A percentile compares a stretch with the other conserved stretches of the same genome.
These are phyloP conservation scores for Nerophis lumbriciformis DNA, from an alignment of 2,113 vertebrate species.

Conservation along the genomic window DNA sequence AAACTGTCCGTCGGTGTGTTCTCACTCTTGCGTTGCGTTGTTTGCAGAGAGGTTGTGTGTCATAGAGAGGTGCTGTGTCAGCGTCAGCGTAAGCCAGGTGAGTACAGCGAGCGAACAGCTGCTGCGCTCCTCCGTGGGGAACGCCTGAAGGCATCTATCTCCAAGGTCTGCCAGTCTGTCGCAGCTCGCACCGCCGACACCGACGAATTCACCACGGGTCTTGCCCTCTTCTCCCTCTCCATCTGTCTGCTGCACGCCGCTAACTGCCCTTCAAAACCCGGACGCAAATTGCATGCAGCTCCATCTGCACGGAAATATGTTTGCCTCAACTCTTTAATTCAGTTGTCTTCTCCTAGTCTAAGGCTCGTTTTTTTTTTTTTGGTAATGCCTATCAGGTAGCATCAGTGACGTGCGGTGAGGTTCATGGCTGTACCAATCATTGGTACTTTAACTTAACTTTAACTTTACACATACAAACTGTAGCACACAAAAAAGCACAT, in stretches of 20 bases:
- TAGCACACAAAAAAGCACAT: too few species aligned
- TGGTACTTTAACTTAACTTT: too few species aligned
- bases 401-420: too few species aligned
- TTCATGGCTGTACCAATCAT: too few species aligned
- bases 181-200: slow-evolving; percentile 45
- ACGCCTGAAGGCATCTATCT: slow-evolving; percentile 49
- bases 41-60: slow-evolving; percentile 4
- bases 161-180: slow-evolving; percentile 43
- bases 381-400: too few species aligned
- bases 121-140: slow-evolving; percentile 35
- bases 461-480: too few species aligned
- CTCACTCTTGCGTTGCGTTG: slow-evolving; percentile 2
- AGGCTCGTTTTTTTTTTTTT: too few species aligned
- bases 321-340: background rate
- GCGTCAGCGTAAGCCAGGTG: slow-evolving; percentile 45
- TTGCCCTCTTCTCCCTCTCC: slow-evolving; percentile 46
- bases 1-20: slow-evolving; percentile 19
- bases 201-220: slow-evolving; percentile 55
- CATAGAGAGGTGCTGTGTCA: slow-evolving; percentile 25
- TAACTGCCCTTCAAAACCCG: slow-evolving; percentile 2
- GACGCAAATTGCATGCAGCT: background rate
- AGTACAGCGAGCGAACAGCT: slow-evolving; percentile 41
- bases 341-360: background rate
- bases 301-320: slow-evolving; percentile 43
- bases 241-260: slow-evolving; percentile 43